phyloP scores from a whole-genome alignment of 2,113 vertebrate genomes.

The Tapirus terrestris region DNA sequence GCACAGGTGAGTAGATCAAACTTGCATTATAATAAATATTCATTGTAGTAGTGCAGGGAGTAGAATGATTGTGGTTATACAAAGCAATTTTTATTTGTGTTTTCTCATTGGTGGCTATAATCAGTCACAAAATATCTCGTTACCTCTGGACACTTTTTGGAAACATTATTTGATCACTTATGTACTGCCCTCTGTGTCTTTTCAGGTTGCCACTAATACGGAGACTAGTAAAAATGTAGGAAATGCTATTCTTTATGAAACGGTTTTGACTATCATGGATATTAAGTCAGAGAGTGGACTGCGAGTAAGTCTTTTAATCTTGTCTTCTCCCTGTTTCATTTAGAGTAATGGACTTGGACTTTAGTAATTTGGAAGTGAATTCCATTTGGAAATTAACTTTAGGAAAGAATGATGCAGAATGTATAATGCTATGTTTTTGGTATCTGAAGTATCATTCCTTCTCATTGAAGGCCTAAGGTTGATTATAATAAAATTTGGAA shows the following conservation, averaged over 20 bases:
- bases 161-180: conserved; percentile 40
- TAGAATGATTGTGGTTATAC: not conserved
- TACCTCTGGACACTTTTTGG: not conserved
- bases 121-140: conserved; percentile 13
- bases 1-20: conserved; percentile 92
- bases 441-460: conserved; percentile 18
- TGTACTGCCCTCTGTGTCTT: conserved; percentile 52
- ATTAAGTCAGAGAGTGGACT: conserved; percentile 99
- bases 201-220: conserved; percentile 98
- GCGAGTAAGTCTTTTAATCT: conserved; percentile 90
- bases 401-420: not conserved
- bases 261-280: conserved; percentile 99
- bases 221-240: conserved; percentile 99
- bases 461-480: conserved; percentile 20
- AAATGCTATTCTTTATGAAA: conserved; percentile 99
- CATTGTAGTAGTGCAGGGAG: not conserved
- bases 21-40: conserved; percentile 8
- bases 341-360: conserved; percentile 6
- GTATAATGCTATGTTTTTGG: not conserved
- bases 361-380: conserved; percentile 42
- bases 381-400: conserved; percentile 41
- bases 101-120: not conserved
- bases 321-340: conserved; percentile 19
- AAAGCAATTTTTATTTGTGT: conserved; percentile 8
- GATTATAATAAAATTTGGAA: conserved; percentile 16